Base-by-base conservation (phyloP, 2,888 invertebrate genomes). In the Meloe dianella region DNA sequence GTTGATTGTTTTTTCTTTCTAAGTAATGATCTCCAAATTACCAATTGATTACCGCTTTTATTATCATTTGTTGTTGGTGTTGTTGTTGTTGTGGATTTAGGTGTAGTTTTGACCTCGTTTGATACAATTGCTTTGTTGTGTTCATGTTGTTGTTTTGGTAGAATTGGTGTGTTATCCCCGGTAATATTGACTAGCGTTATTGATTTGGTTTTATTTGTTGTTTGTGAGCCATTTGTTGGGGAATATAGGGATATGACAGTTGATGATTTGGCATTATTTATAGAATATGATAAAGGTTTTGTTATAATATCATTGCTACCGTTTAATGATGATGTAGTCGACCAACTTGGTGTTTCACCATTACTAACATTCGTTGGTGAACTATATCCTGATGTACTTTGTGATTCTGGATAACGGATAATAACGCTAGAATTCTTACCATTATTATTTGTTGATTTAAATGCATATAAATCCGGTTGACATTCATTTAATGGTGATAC, bases 351-450 rank as follows among this genome's bases (percentile, higher is more conserved):
- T 54, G 84, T 82, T 63, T 78, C 79, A 35, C 77, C 78, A 64
- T 71, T 74, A 67, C 74, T 75, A 32, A 77, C 75, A 65, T 81
- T 83, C 63, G 84, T 82, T 63, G 85, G 85, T 65, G 85, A 85
- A 74, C 85, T 85, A 77, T 85, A 85, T 63, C 85, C 85, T 30
- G 85, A 85, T 57, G 85, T 85, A 78, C 85, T 85, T 78, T 85
- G 84, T 71, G 85, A 85, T 72, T 84, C 82, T 71, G 80, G 80
- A 71, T 79, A 79, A 69, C 79, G 80, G 73, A 84, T 80, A 73
- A 81, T 74, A 74, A 83, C 79, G 73, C 81, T 77, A 66, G 81
- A 78, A 75, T 78, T 77, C 79, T 79, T 80, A 79, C 81, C 82
- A 78, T 77, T 79, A 22, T 60, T 30, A 9, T n/a, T 32, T 24